Evolutionary conservation across 2,797 vertebrate genomes (phyloP).

Genomic region (Enteromius trimaculatus): DNA sequence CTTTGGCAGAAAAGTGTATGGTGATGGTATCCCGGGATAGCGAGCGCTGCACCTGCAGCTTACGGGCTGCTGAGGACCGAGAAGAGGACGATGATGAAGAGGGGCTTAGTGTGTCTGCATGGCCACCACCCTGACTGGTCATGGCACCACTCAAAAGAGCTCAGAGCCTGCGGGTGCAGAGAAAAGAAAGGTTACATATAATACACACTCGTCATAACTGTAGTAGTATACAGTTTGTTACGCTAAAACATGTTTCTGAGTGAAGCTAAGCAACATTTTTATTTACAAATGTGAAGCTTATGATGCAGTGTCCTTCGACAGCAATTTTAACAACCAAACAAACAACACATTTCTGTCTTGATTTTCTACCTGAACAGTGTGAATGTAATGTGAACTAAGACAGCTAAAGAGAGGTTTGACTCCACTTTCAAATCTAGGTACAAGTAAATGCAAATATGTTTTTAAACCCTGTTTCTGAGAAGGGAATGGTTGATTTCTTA

Average conservation of each 20-base stretch:
- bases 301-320: not conserved
- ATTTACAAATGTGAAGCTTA: not conserved
- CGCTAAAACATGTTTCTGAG: not conserved
- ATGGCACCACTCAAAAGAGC: slow-evolving; percentile 83
- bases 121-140: slow-evolving; percentile 89
- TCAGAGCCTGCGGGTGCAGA: slow-evolving; percentile 78
- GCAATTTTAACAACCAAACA: no score
- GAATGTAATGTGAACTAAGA: not conserved
- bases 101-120: slow-evolving; percentile 77
- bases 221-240: not conserved
- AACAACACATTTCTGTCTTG: no score
- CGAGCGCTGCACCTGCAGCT: slow-evolving; percentile 90
- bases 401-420: not conserved
- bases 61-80: slow-evolving; percentile 80
- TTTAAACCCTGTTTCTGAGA: not conserved
- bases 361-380: not conserved
- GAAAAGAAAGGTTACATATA: slow-evolving; percentile 12
- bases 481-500: not conserved
- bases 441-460: not conserved
- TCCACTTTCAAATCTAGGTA: not conserved
- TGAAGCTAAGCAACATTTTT: not conserved
- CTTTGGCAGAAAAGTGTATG: slow-evolving; percentile 82
- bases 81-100: slow-evolving; percentile 68
- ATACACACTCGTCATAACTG: not conserved
- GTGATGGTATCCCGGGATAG: slow-evolving; percentile 89